phyloP scores from a whole-genome alignment of 2,797 vertebrate genomes.

The Coccyzus lansbergi region DNA sequence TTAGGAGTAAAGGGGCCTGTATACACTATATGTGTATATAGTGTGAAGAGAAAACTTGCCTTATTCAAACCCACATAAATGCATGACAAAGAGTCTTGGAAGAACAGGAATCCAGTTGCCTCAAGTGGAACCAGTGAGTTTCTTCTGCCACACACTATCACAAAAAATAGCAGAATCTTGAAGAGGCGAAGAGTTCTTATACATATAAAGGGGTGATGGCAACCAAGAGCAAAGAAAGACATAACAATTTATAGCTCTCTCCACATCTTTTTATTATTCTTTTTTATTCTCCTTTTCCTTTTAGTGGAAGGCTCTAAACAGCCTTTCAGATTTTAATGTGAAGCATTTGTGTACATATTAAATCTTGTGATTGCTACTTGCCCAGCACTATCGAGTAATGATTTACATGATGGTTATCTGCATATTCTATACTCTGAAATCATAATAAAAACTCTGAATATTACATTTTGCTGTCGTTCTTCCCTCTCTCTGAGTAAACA shows the following conservation, averaged over 20 bases:
- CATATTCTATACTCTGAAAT: slow-evolving; percentile 8
- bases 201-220: neutral
- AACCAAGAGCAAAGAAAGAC: neutral
- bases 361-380: slow-evolving; percentile 29
- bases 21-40: accelerated
- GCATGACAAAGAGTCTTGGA: neutral
- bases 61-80: neutral
- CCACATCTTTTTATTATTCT: neutral
- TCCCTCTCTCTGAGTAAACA: neutral
- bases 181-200: neutral
- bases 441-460: neutral
- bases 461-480: neutral
- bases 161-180: neutral
- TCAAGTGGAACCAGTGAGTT: accelerated
- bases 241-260: neutral
- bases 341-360: slow-evolving; percentile 27
- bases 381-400: neutral
- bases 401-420: slow-evolving; percentile 25
- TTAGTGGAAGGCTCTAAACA: neutral
- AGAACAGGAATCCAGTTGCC: neutral
- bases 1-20: neutral
- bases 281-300: neutral
- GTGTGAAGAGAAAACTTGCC: neutral
- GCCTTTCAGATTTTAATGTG: slow-evolving; percentile 18
- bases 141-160: neutral